phyloP scores from a whole-genome alignment of 2,113 vertebrate species.

The Brachionichthys hirsutus region DNA sequence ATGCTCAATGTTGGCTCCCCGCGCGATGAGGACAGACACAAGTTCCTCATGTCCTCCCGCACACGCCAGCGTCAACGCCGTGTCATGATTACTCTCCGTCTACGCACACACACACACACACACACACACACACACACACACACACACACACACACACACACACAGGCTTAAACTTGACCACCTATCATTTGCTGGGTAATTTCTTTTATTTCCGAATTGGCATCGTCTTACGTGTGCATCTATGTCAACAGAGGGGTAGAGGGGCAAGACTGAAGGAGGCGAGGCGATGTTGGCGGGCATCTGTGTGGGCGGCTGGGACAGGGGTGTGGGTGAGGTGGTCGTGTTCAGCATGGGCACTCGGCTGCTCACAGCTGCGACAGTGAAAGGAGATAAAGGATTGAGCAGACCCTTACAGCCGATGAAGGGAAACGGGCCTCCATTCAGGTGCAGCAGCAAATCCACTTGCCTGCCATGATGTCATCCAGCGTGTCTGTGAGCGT shows the following conservation, averaged over 20 bases:
- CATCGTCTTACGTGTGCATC: constrained; percentile 90
- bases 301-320: constrained; percentile 81
- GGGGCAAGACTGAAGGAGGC: constrained; percentile 85
- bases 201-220: not conserved
- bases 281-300: constrained; percentile 82
- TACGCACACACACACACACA: constrained; percentile 45
- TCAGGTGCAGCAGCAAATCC: constrained; percentile 17
- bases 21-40: constrained; percentile 94
- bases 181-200: not conserved
- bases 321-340: constrained; percentile 82
- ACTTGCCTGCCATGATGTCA: constrained; percentile 98
- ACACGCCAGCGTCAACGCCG: constrained; percentile 94
- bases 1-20: constrained; percentile 97
- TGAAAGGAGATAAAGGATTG: constrained; percentile 24
- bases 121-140: constrained; percentile 6
- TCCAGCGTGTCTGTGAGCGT: constrained; percentile 98
- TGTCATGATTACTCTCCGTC: constrained; percentile 99
- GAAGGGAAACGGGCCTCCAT: not conserved
- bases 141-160: not conserved
- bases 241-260: constrained; percentile 96
- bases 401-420: not conserved
- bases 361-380: constrained; percentile 88
- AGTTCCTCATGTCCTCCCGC: constrained; percentile 98
- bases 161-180: no score
- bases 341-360: constrained; percentile 89